Evolutionary conservation across 2,113 vertebrate genomes (phyloP).

Genomic region (Nycticebus coucang): DNA sequence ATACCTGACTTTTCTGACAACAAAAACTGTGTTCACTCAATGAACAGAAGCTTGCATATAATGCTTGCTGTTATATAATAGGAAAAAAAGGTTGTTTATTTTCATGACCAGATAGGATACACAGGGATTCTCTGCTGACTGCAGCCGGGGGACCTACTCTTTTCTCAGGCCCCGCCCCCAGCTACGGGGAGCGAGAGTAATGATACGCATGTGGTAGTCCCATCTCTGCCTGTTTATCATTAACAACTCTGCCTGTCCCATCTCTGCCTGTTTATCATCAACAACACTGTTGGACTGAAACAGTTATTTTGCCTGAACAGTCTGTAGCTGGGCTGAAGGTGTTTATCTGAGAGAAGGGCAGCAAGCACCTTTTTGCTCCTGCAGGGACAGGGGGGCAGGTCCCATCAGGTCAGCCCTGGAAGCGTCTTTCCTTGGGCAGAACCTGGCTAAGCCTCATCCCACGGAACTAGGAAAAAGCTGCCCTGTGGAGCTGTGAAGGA

Average conservation of each 20-base stretch:
- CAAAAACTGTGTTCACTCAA: neutral
- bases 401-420: neutral
- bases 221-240: neutral
- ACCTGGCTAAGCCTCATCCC: neutral
- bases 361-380: neutral
- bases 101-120: neutral
- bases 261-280: neutral
- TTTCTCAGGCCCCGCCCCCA: too few species aligned
- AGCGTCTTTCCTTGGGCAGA: neutral
- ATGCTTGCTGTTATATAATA: neutral
- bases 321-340: neutral
- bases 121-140: neutral
- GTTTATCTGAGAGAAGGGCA: neutral
- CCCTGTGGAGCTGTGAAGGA: neutral
- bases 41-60: neutral
- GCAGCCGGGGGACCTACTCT: neutral
- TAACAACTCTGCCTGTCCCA: too few species aligned
- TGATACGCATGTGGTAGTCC: rapidly evolving
- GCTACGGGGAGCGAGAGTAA: rapidly evolving
- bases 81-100: neutral
- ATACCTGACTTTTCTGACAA: neutral
- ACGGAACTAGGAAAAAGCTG: neutral
- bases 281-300: neutral
- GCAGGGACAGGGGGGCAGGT: neutral
- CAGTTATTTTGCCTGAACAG: neutral